Evolutionary conservation across 2,888 invertebrate genomes (phyloP).

Genomic region (Eupsilia transversa): DNA sequence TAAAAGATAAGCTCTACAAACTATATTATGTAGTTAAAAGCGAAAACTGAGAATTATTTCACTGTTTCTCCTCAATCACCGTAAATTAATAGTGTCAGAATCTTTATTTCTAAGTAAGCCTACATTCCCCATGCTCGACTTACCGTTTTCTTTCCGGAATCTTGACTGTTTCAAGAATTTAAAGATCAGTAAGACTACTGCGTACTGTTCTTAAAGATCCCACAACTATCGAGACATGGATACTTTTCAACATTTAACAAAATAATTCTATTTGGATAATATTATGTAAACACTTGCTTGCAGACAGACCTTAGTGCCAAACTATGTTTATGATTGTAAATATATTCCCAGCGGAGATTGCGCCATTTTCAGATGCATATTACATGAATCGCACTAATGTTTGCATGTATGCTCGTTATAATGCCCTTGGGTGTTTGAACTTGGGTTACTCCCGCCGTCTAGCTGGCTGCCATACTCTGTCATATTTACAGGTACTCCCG

Average conservation of each 20-base stretch:
- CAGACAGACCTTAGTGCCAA: constrained; percentile 13
- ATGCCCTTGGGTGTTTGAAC: constrained; percentile 56
- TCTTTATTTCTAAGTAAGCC: background rate
- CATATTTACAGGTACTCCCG: constrained; percentile 31
- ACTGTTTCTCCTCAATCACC: background rate
- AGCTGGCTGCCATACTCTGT: constrained; percentile 36
- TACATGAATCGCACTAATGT: constrained; percentile 56
- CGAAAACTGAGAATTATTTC: background rate
- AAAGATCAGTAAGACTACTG: background rate
- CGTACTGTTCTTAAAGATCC: background rate
- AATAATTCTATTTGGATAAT: background rate
- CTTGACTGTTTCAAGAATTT: background rate
- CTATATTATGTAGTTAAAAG: background rate
- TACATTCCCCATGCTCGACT: background rate
- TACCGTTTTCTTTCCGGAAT: background rate
- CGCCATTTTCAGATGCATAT: constrained; percentile 61
- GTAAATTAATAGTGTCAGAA: background rate
- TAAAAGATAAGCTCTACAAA: background rate
- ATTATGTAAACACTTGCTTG: constrained; percentile 12
- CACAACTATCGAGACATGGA: background rate
- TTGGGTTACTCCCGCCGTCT: constrained; percentile 41
- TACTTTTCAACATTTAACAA: too few species aligned
- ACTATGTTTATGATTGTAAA: constrained; percentile 41
- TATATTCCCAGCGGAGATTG: constrained; percentile 33
- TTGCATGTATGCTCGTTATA: constrained; percentile 47